Percentiles rank a stretch among this genome's conserved stretches.
These are phyloP conservation scores for Aphelenchoides besseyi DNA, from an alignment of 1,140 invertebrate species.

Conservation along the genomic window DNA sequence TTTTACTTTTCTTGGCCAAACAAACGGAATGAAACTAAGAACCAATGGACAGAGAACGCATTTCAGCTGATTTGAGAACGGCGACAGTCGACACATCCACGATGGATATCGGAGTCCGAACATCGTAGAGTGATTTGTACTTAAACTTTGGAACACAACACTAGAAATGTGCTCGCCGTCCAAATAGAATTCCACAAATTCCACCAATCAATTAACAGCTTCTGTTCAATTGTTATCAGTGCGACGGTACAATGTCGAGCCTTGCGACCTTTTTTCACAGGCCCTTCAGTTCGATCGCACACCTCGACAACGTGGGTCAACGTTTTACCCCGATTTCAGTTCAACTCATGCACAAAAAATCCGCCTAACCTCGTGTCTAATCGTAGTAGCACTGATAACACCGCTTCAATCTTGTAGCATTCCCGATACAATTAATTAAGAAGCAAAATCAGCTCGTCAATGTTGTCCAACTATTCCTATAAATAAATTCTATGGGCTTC, in stretches of 20 bases:
- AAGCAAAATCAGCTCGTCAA: too few relatives aligned
- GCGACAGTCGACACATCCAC: neutral
- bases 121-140: neutral
- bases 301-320: too few relatives aligned
- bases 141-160: neutral
- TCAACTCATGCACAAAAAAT: too few relatives aligned
- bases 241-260: neutral
- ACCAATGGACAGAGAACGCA: slow-evolving; percentile 3
- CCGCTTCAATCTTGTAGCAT: too few relatives aligned
- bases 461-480: too few relatives aligned
- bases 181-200: slow-evolving; percentile 4
- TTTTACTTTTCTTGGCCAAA: slow-evolving; percentile 21
- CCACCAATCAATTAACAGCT: neutral
- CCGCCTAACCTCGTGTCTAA: neutral
- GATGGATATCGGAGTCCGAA: neutral
- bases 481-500: too few relatives aligned
- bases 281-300: neutral
- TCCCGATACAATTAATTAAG: too few relatives aligned
- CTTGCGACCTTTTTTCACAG: neutral
- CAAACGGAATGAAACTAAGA: neutral
- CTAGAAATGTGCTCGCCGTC: neutral
- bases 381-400: too few relatives aligned
- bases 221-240: slow-evolving; percentile 7
- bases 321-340: too few relatives aligned
- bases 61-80: slow-evolving; percentile 4